phyloP scores from a whole-genome alignment of 1,140 invertebrate species.

The Bombus waltoni region DNA sequence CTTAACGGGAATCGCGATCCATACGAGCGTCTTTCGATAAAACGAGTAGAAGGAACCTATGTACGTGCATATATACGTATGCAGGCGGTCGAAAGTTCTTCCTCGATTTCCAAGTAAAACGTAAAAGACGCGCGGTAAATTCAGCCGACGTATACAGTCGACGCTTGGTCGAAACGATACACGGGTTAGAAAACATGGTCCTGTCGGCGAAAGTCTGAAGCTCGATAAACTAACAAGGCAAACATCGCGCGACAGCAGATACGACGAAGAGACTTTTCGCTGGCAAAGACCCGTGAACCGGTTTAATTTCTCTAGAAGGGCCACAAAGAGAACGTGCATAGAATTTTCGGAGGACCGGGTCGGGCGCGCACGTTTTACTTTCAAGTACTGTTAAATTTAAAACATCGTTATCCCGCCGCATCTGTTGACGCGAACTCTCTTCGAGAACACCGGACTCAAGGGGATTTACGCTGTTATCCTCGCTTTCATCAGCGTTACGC shows the following conservation, averaged over 20 bases:
- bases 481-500: constrained; percentile 60
- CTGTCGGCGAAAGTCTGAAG: not conserved
- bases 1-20: not conserved
- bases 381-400: constrained; percentile 57
- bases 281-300: not conserved
- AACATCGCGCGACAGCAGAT: not conserved
- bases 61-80: not conserved
- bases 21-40: not conserved
- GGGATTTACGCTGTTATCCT: constrained; percentile 64
- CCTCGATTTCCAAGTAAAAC: not conserved
- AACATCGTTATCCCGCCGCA: constrained; percentile 53
- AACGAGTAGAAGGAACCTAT: not conserved
- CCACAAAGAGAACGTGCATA: constrained; percentile 14
- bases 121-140: not conserved
- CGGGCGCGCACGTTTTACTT: constrained; percentile 29
- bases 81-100: not conserved
- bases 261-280: not conserved
- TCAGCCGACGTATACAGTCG: no score
- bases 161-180: not conserved
- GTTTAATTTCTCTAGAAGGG: constrained; percentile 51
- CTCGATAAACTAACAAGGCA: not conserved
- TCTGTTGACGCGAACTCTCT: constrained; percentile 47
- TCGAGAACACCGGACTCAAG: constrained; percentile 48
- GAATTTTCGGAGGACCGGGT: constrained; percentile 13
- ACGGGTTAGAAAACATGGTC: not conserved